A percentile compares a stretch with the other conserved stretches of the same genome.
These are phyloP conservation scores for Halcyon senegalensis DNA, from an alignment of 2,113 vertebrate genomes.

Conservation along the genomic window DNA sequence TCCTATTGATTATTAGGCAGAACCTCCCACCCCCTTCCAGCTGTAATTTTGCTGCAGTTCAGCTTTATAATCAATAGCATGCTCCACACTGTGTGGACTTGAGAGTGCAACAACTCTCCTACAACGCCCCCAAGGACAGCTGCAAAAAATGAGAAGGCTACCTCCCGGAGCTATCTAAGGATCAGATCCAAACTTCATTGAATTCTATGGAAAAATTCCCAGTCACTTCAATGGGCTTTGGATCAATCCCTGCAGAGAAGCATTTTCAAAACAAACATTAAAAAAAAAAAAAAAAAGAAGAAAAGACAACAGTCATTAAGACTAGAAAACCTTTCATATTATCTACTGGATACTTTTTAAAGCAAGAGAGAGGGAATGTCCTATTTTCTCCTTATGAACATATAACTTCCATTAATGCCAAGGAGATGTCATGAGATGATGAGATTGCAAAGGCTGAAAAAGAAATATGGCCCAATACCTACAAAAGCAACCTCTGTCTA, in stretches of 20 bases:
- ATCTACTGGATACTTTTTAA: conserved; percentile 54
- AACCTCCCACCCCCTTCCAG: conserved; percentile 34
- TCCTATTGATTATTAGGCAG: conserved; percentile 60
- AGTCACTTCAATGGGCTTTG: conserved; percentile 67
- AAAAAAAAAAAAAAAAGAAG: background rate
- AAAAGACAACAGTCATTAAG: background rate
- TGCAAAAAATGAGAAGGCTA: conserved; percentile 60
- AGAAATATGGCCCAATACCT: background rate
- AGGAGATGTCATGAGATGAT: background rate
- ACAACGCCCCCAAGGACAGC: conserved; percentile 52
- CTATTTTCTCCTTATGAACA: conserved; percentile 33
- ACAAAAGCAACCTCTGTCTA: background rate
- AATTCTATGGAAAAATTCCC: conserved; percentile 63
- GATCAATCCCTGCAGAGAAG: conserved; percentile 39
- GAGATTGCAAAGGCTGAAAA: background rate
- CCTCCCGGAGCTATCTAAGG: conserved; percentile 57
- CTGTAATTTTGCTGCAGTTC: conserved; percentile 59
- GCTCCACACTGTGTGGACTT: background rate
- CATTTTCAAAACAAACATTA: conserved; percentile 66
- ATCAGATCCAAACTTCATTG: conserved; percentile 55
- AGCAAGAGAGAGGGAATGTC: conserved; percentile 49
- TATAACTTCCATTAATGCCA: background rate
- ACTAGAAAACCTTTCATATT: conserved; percentile 54
- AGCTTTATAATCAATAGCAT: conserved; percentile 59
- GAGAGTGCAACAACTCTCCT: conserved; percentile 28